phyloP scores from a whole-genome alignment of 2,888 invertebrate genomes.

The Tethea ocularis region DNA sequence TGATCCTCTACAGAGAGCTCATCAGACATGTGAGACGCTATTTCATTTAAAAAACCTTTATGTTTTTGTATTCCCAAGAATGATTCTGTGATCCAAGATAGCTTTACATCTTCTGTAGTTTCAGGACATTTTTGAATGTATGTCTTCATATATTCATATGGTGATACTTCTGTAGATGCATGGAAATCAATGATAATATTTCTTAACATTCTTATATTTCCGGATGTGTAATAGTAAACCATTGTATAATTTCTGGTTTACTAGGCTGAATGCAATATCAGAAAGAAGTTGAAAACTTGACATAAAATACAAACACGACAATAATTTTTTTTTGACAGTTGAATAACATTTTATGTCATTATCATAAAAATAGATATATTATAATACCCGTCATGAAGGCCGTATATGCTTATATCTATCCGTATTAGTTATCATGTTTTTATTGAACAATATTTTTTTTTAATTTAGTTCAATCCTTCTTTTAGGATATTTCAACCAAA shows the following conservation, averaged over 20 bases:
- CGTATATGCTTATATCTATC: neutral
- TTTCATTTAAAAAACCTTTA: constrained; percentile 51
- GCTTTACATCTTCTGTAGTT: constrained; percentile 56
- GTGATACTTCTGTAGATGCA: constrained; percentile 50
- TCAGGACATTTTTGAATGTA: constrained; percentile 71
- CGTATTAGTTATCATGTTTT: too few relatives aligned
- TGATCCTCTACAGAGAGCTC: constrained; percentile 61
- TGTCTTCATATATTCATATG: constrained; percentile 68
- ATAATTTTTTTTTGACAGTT: constrained; percentile 50
- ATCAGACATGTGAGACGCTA: constrained; percentile 52
- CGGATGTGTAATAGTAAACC: constrained; percentile 74
- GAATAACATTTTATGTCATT: constrained; percentile 6
- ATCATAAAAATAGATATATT: neutral
- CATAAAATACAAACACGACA: constrained; percentile 43
- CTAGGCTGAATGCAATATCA: constrained; percentile 34
- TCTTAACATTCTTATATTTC: constrained; percentile 66
- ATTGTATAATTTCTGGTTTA: constrained; percentile 47
- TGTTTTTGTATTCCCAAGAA: constrained; percentile 70
- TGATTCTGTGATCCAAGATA: constrained; percentile 69
- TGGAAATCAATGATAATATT: constrained; percentile 63
- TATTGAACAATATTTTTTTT: too few relatives aligned
- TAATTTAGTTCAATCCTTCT: too few relatives aligned
- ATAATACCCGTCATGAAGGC: neutral
- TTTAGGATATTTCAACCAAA: too few relatives aligned
- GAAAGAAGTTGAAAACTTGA: constrained; percentile 49